phyloP scores from a whole-genome alignment of 1,140 invertebrate species.

The Papilio dardanus region DNA sequence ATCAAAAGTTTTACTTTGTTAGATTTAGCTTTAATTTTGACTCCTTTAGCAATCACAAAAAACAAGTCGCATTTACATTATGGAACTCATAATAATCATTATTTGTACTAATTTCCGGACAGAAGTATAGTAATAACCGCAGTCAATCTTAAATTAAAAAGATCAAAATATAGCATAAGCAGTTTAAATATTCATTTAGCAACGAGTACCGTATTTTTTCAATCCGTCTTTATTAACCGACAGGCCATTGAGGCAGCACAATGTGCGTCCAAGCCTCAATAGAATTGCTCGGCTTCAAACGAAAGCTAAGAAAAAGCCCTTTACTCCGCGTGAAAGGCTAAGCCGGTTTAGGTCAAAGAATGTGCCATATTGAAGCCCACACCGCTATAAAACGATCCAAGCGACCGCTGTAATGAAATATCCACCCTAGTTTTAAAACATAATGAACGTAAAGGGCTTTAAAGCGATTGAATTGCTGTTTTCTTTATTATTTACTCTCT shows the following conservation, averaged over 20 bases:
- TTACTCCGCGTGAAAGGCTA: conserved; percentile 60
- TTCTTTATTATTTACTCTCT: neutral
- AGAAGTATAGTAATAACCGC: neutral
- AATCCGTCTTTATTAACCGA: conserved; percentile 53
- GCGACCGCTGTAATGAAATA: conserved; percentile 28
- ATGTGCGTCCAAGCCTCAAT: conserved; percentile 59
- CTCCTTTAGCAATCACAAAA: neutral
- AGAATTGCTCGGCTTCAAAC: conserved; percentile 55
- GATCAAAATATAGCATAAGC: conserved; percentile 1
- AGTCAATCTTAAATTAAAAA: conserved; percentile 18
- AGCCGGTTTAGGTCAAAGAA: conserved; percentile 54
- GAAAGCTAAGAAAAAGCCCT: conserved; percentile 60
- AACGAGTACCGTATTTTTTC: conserved; percentile 41
- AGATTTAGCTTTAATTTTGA: no score
- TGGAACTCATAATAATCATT: neutral
- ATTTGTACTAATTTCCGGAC: neutral
- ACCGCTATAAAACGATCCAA: conserved; percentile 32
- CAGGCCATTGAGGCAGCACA: conserved; percentile 57
- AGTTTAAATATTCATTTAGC: conserved; percentile 32
- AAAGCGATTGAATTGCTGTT: neutral
- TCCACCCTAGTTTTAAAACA: conserved; percentile 1
- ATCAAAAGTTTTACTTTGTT: no score
- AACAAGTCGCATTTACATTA: neutral
- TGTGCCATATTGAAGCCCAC: conserved; percentile 30
- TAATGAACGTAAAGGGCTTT: neutral